These are phyloP conservation scores for Gobionotothen gibberifrons DNA, from an alignment of 2,797 vertebrate species.

Conservation along the genomic window DNA sequence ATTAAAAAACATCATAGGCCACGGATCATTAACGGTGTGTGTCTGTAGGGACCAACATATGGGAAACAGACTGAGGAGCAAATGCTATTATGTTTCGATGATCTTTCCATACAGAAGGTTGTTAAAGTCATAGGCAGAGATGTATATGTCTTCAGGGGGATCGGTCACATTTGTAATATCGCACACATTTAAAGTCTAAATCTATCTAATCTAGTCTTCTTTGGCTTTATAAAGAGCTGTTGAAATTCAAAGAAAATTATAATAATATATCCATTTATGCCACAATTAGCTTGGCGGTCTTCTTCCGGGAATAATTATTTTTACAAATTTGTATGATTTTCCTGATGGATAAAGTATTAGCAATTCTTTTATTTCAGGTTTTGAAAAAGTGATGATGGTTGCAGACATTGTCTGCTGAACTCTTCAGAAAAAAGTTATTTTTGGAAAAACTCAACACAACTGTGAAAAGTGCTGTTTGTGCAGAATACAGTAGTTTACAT, in stretches of 20 bases:
- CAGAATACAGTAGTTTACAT: slow-evolving; percentile 13
- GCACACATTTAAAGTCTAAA: slow-evolving; percentile 12
- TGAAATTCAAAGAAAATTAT: background rate
- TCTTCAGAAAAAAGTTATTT: slow-evolving; percentile 14
- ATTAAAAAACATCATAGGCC: slow-evolving; percentile 58
- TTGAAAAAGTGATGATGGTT: background rate
- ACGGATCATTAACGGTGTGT: slow-evolving; percentile 43
- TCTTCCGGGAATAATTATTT: background rate
- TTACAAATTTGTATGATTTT: background rate
- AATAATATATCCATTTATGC: background rate
- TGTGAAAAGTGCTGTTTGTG: slow-evolving; percentile 27
- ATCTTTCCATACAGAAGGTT: slow-evolving; percentile 40
- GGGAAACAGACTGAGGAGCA: slow-evolving; percentile 31
- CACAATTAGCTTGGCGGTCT: too few relatives aligned
- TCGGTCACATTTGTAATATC: slow-evolving; percentile 27
- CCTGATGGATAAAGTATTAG: background rate
- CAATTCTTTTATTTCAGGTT: background rate
- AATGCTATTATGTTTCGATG: slow-evolving; percentile 37
- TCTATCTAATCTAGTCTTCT: too few relatives aligned
- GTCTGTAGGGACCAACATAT: slow-evolving; percentile 35
- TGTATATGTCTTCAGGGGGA: slow-evolving; percentile 20
- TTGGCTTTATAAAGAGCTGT: background rate
- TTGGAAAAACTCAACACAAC: slow-evolving; percentile 11
- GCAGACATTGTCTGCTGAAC: background rate
- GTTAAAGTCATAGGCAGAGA: slow-evolving; percentile 32